These are phyloP conservation scores for Ophion slaviceki DNA, from an alignment of 2,888 invertebrate species.

Conservation along the genomic window DNA sequence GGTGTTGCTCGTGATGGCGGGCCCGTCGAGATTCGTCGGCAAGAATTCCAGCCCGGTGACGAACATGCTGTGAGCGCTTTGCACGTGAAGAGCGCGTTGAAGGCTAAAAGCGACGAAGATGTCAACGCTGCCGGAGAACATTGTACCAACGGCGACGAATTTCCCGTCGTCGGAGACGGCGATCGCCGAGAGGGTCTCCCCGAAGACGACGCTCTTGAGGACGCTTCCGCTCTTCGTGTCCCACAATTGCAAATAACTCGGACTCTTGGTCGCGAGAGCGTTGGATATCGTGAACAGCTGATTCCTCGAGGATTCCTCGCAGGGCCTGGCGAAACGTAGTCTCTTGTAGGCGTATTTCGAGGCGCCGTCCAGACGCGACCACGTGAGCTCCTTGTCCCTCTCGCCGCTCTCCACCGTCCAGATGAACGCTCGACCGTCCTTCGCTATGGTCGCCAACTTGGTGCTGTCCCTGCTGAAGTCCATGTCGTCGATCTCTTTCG, in stretches of 20 bases:
- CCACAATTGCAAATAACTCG: constrained; percentile 93
- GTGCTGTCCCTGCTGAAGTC: constrained; percentile 94
- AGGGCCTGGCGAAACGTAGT: constrained; percentile 88
- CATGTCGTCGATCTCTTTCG: constrained; percentile 96
- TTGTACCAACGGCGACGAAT: constrained; percentile 96
- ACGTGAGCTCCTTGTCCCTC: constrained; percentile 89
- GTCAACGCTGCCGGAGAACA: constrained; percentile 96
- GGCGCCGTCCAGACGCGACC: constrained; percentile 90
- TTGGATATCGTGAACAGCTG: constrained; percentile 93
- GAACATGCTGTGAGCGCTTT: constrained; percentile 97
- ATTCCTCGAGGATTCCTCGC: constrained; percentile 86
- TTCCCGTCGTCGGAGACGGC: constrained; percentile 96
- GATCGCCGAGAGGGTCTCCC: constrained; percentile 92
- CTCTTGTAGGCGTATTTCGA: constrained; percentile 92
- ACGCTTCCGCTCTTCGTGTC: constrained; percentile 87
- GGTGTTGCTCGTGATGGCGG: constrained; percentile 89
- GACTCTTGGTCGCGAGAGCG: constrained; percentile 90
- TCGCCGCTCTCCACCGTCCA: constrained; percentile 90
- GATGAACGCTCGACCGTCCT: constrained; percentile 92
- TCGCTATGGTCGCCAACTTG: constrained; percentile 92
- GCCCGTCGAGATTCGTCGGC: constrained; percentile 89
- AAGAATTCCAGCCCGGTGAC: constrained; percentile 98
- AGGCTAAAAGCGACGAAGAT: constrained; percentile 96
- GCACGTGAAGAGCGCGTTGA: constrained; percentile 93
- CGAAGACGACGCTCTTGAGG: constrained; percentile 86